Evolutionary conservation across 37 sponge, comb jelly and placozoan species (phyloP), one percentile per base, ranked within the genome.

Genomic region (Ephydatia muelleri): DNA sequence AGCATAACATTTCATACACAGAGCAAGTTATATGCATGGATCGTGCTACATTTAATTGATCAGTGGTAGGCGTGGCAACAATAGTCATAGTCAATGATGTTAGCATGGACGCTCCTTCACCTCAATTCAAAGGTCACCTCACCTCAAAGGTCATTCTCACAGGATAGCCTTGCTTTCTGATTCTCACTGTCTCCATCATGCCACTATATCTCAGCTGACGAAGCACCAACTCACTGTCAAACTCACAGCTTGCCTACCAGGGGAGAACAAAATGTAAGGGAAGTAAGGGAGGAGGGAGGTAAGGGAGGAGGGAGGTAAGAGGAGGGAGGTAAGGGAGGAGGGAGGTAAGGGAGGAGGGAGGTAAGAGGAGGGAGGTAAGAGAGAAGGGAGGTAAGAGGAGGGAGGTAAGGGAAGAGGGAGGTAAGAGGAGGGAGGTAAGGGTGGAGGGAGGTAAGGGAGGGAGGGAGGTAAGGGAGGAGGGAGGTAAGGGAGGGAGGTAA

Each of bases 131-230:
- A 5, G 34, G 9, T 74, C 48, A 26, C 25, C 76, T 25, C 25
- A 95, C 95, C 92, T 96, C 92, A 84, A 91, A 93, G 49, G 78
- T 68, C 68, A 90, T 89, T 26, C 98, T 83, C 80, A 97, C 91
- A 28, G 96, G 86, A 77, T 94, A 98, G 80, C 98, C 97, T 65
- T 94, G 85, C 82, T 94, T 94, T 77, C 98, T 87, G 28, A 98
- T 96, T 79, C 86, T 83, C 28, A 98, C 87, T n/a, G 98, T 96
- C 75, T 98, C 94, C 80, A 98, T 82, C 96, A 98, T 94, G 21
- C 98, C 98, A 57, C 96, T 94, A 86, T 98, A 98, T 33, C 96
- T 80, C 72, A 98, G 90, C 79, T 98, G 98, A 8, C 94, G 73
- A 38, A 92, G 68, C 5, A 98, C 96, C 22, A 96, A 80, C 0